Conservation (phyloP, 2,888 invertebrate genomes). For the Coremacera marginata region DNA sequence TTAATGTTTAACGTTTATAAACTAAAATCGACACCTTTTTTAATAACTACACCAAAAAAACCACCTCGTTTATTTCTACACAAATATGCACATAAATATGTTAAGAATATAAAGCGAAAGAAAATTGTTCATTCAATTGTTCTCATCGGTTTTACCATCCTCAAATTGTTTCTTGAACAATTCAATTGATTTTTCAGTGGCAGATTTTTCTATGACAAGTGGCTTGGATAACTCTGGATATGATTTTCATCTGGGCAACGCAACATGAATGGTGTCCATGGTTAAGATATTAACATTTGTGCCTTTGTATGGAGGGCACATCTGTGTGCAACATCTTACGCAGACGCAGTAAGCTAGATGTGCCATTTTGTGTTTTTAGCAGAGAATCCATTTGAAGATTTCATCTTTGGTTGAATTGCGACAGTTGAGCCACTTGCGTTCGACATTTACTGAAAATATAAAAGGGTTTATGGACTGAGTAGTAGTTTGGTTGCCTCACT, state of each 20-base stretch:
- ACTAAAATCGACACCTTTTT: too few relatives aligned
- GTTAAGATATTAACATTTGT: too few relatives aligned
- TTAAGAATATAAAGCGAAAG: too few relatives aligned
- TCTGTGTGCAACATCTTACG: constrained; percentile 88
- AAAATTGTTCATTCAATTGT: too few relatives aligned
- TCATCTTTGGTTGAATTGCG: constrained; percentile 81
- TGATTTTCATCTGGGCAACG: constrained; percentile 77
- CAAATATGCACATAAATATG: too few relatives aligned
- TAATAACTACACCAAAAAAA: too few relatives aligned
- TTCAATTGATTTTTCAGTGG: constrained; percentile 78
- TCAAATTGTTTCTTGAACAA: constrained; percentile 69
- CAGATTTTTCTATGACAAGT: constrained; percentile 72
- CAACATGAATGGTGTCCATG: constrained; percentile 91
- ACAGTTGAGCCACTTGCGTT: constrained; percentile 79
- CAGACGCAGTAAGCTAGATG: constrained; percentile 74
- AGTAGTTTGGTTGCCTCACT: too few relatives aligned
- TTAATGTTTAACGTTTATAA: too few relatives aligned
- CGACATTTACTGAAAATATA: constrained; percentile 96
- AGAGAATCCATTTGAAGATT: constrained; percentile 87
- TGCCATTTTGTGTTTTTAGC: constrained; percentile 78
- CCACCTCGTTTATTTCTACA: too few relatives aligned
- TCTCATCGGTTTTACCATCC: constrained; percentile 39
- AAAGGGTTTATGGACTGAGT: too few relatives aligned
- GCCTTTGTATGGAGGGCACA: constrained; percentile 92
- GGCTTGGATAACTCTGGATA: constrained; percentile 74